Base-by-base conservation (phyloP, 2,797 vertebrate species). In the Rhynchonycteris naso region DNA sequence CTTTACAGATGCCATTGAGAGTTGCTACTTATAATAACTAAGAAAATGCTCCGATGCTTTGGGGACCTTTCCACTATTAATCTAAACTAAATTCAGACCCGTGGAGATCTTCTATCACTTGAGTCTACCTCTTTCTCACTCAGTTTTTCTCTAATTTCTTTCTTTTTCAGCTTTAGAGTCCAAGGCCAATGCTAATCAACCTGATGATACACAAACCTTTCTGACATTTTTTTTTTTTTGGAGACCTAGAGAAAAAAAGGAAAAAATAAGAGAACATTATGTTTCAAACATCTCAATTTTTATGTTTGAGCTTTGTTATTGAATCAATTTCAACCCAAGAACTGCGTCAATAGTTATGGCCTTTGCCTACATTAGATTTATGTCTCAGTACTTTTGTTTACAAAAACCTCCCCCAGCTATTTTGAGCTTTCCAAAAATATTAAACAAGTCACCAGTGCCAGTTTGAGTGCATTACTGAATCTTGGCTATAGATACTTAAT, bases 301-400 rank as follows among this genome's bases (percentile, higher is more conserved):
- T 86, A 72, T 80, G 72, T 94, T 80, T 83, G 28, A 94, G 9
- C 5, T 80, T 69, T 87, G 5, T 76, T 82, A 65, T 61, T 28
- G 30, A 85, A 85, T 78, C 47, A 85, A 8, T 33, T 94, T 69
- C 9, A 79, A 68, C n/a, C 74, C 28, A 80, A 71, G 7, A 82
- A 63, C 10, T 63, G 0, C 79, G 30, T 50, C 16, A 63, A 35
- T 63, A 59, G 19, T 3, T 78, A 22, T 72, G 21, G 7, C 4
- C 82, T 75, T 78, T 82, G 22, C 33, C 21, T 81, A 7, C 10
- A 50, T 84, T 63, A 65, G 88, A 52, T 5, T 12, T 69, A 1
- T 47, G 7, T 79, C 38, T 88, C 24, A 59, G n/a, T 24, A 8
- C 1, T 33, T 95, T 61, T 54, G 21, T 84, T 94, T 59, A 47